Base-by-base conservation (phyloP, 2,888 invertebrate species). In the Gari tellinella region DNA sequence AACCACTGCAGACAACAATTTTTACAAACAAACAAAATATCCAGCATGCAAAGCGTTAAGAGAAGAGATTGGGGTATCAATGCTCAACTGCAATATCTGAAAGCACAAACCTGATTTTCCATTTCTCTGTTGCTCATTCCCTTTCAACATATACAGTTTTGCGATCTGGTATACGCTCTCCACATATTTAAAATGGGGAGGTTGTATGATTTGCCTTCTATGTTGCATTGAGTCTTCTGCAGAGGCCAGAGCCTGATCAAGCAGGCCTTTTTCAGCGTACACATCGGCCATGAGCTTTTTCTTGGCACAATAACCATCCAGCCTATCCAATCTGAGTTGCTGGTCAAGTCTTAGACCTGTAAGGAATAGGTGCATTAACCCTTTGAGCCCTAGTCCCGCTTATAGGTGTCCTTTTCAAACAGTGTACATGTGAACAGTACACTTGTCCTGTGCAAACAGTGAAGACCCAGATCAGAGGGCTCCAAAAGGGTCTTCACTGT, bases 161-260 rank as follows among this genome's bases (percentile, higher is more conserved):
- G 64, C 75, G 19, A 79, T 58, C 48, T 72, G 79, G 49, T 75
- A 63, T 1, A 75, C 75, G 43, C 75, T 75, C 37, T 75, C 69
- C 2, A 72, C 72, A 26, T 61, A 72, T 26, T 72, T 57, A 25
- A 65, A 55, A 43, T 79, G 79, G 17, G 79, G 79, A 1, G 70
- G 75, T 23, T 75, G 72, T 23, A 79, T 25, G 15, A 75, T 68
- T 14, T 41, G 57, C 4, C 74, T 61, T 31, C 79, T 46, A n/a
- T 55, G 65, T 31, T 66, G 57, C 31, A 58, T 31, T 8, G 65
- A 65, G 25, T 25, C 37, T 10, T 68, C 53, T 7, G 79, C 74
- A 40, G 65, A 62, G 5, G 41, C 19, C 8, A 72, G 15, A 2
- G 79, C 79, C 23, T 68, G 65, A 7, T 55, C 55, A 2, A 66